These are phyloP conservation scores for Pseudorhiza aurosa DNA, from an alignment of 30 jellyfish, hydroid and myxozoan species.

Conservation along the genomic window DNA sequence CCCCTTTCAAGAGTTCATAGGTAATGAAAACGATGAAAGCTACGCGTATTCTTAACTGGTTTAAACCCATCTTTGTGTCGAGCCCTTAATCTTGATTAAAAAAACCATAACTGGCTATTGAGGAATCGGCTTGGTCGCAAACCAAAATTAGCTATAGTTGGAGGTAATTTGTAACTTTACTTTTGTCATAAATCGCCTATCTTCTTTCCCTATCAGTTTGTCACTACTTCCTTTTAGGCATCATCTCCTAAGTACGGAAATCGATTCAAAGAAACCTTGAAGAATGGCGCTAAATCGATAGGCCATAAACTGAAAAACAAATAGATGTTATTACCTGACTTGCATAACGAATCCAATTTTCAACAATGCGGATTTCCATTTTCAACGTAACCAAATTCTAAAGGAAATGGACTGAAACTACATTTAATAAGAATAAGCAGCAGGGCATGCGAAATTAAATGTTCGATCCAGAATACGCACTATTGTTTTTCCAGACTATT, in stretches of 20 bases:
- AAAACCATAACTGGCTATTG: not conserved
- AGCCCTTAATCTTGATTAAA: not conserved
- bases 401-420: not conserved
- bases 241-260: constrained; percentile 6
- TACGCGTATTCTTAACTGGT: too few species aligned
- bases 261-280: not conserved
- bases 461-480: not conserved
- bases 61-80: too few species aligned
- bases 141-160: not conserved
- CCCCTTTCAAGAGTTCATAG: too few species aligned
- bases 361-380: constrained; percentile 6
- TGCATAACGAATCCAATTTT: constrained; percentile 7
- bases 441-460: not conserved
- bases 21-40: too few species aligned
- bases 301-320: constrained; percentile 1
- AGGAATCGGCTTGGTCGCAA: not conserved
- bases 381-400: not conserved
- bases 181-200: not conserved
- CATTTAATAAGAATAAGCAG: not conserved
- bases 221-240: constrained; percentile 9
- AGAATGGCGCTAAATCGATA: not conserved
- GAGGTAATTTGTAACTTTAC: not conserved
- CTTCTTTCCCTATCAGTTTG: not conserved
- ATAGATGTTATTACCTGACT: not conserved
- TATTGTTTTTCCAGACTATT: not conserved